phyloP scores from a whole-genome alignment of 2,888 invertebrate genomes.

The Anorthoa munda region DNA sequence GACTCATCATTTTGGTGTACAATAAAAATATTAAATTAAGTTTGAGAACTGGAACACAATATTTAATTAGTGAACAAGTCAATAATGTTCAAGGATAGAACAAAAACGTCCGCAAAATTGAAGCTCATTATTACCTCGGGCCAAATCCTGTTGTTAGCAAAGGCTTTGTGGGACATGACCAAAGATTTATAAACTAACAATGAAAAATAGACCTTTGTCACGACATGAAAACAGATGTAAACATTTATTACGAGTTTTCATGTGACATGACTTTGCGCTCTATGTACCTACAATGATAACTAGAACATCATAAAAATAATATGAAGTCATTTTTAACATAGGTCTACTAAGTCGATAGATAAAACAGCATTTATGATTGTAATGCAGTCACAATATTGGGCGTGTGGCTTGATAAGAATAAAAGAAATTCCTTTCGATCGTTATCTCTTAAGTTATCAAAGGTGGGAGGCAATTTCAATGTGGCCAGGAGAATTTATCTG shows the following conservation, averaged over 20 bases:
- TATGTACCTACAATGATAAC: constrained; percentile 14
- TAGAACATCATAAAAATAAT: constrained; percentile 10
- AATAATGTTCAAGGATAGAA: constrained; percentile 26
- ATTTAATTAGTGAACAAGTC: constrained; percentile 23
- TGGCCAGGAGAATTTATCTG: not conserved
- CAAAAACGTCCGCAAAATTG: constrained; percentile 28
- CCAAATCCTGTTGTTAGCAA: constrained; percentile 34
- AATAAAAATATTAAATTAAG: constrained; percentile 6
- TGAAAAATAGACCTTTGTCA: constrained; percentile 54
- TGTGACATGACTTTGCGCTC: constrained; percentile 33
- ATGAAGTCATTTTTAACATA: constrained; percentile 14
- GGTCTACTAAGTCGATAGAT: not conserved
- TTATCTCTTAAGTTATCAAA: constrained; percentile 47
- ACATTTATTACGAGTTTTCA: constrained; percentile 47
- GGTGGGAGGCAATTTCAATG: constrained; percentile 10
- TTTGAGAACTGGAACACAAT: constrained; percentile 21
- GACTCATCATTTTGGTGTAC: not conserved
- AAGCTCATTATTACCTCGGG: constrained; percentile 46
- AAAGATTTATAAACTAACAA: constrained; percentile 40
- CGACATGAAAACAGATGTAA: constrained; percentile 47
- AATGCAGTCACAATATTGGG: constrained; percentile 32
- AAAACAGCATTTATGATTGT: constrained; percentile 25
- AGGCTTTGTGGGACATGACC: constrained; percentile 41
- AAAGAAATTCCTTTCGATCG: constrained; percentile 34
- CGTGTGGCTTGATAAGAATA: constrained; percentile 48